phyloP scores from a whole-genome alignment of 2,113 vertebrate species.

The Perca flavescens region DNA sequence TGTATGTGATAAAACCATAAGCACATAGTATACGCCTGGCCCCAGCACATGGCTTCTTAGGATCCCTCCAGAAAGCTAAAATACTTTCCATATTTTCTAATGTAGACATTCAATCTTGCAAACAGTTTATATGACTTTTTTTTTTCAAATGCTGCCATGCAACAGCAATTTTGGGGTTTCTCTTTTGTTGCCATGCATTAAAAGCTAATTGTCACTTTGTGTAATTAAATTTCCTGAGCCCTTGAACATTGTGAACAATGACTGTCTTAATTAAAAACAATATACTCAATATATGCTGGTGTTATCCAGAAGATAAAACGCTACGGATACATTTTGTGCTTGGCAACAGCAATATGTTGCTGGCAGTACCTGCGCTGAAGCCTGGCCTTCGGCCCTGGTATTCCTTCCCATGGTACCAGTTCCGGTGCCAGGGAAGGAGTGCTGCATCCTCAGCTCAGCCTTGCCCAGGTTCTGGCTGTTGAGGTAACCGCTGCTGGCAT shows the following conservation, averaged over 20 bases:
- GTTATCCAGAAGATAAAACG: neutral
- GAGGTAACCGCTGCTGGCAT: constrained; percentile 93
- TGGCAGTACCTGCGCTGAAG: constrained; percentile 89
- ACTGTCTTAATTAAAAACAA: constrained; percentile 1
- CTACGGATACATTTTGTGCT: neutral
- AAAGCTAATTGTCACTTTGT: neutral
- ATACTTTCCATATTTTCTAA: no score
- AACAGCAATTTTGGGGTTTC: neutral
- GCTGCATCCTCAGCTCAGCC: constrained; percentile 89
- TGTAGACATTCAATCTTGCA: no score
- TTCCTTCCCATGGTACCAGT: constrained; percentile 86
- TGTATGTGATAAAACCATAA: no score
- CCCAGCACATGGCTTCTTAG: no score
- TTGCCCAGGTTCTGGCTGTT: constrained; percentile 90
- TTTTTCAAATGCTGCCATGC: no score
- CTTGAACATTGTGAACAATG: neutral
- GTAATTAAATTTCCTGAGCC: neutral
- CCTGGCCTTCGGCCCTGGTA: constrained; percentile 93
- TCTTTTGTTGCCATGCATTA: neutral
- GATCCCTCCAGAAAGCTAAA: no score
- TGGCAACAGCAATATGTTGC: constrained; percentile 20
- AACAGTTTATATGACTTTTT: no score
- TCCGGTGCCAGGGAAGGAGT: constrained; percentile 85
- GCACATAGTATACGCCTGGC: no score
- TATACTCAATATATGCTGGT: neutral